Percentiles rank a stretch among this genome's conserved stretches.
These are phyloP conservation scores for Thereva unica DNA, from an alignment of 2,888 invertebrate species.

Conservation along the genomic window DNA sequence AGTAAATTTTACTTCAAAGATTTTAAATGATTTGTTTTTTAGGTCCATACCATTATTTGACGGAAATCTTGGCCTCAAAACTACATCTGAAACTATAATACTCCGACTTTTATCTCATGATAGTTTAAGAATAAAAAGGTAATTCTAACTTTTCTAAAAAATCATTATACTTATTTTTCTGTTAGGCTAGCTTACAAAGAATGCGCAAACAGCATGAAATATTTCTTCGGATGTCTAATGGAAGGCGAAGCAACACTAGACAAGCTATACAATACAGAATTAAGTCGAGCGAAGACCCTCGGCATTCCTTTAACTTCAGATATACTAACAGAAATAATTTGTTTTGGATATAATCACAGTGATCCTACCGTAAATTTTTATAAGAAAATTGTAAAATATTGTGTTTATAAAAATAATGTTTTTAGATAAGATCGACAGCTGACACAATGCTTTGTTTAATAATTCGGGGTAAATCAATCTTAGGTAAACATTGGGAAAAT, in stretches of 20 bases:
- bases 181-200: constrained; percentile 44
- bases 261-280: constrained; percentile 45
- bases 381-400: neutral
- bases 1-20: neutral
- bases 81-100: constrained; percentile 47
- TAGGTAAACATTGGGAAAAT: constrained; percentile 45
- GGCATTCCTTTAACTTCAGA: constrained; percentile 51
- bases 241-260: constrained; percentile 47
- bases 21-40: constrained; percentile 17
- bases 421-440: constrained; percentile 44
- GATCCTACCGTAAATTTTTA: constrained; percentile 38
- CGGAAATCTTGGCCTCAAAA: constrained; percentile 44
- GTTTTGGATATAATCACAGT: constrained; percentile 43
- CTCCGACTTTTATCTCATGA: constrained; percentile 48
- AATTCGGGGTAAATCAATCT: constrained; percentile 48
- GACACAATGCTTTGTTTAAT: constrained; percentile 50
- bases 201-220: constrained; percentile 47
- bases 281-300: constrained; percentile 45
- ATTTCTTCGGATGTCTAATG: constrained; percentile 51
- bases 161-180: neutral
- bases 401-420: constrained; percentile 2
- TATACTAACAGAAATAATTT: constrained; percentile 49
- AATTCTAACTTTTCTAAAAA: neutral
- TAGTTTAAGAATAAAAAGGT: constrained; percentile 44
- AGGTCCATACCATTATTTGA: constrained; percentile 46